Base-by-base conservation (phyloP, 2,113 vertebrate genomes). In the Lasiurus borealis region DNA sequence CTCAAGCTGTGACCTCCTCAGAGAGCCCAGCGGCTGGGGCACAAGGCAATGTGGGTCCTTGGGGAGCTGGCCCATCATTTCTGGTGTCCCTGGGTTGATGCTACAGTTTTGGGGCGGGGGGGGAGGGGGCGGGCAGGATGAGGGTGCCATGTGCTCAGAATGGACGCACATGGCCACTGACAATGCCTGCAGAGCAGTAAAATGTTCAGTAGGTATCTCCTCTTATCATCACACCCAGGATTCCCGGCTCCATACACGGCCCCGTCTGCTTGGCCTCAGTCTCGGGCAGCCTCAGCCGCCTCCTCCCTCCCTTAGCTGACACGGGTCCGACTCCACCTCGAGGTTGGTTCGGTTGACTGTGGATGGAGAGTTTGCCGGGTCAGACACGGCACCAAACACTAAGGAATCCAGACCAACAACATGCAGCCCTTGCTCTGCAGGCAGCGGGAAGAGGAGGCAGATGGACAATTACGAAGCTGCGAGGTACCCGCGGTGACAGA, bases 351-450 rank as follows among this genome's bases (percentile, higher is more conserved):
- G 48, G 11, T 44, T 77, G 82, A 1, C 2, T 34, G 13, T 27
- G 0, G 1, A 50, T 0, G 11, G 59, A 77, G 46, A 46, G 44
- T 85, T 59, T 69, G 59, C 69, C 75, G 27, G 85, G 68, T 88
- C 59, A 83, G 73, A 91, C 8, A 86, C 15, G 29, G 64, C n/a
- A 85, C 31, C 75, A 91, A 86, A 85, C 46, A 54, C 89, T 29
- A 82, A 40, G 36, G 68, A 31, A 78, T 83, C 75, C 77, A 54
- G 84, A 88, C 46, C 78, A 69, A 81, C 80, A 40, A 78, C 86
- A 72, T 25, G 21, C 0, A 34, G 62, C 19, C 48, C 48, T 77
- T 34, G 21, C 69, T 64, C 73, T 10, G 15, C 54, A 88, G 73
- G 73, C 85, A 78, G 82, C 19, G 6, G 59, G 40, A 31, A 68